Evolutionary conservation across 2,797 vertebrate genomes (phyloP), one percentile per base, ranked within the genome.

Genomic region (Okamejei kenojei): DNA sequence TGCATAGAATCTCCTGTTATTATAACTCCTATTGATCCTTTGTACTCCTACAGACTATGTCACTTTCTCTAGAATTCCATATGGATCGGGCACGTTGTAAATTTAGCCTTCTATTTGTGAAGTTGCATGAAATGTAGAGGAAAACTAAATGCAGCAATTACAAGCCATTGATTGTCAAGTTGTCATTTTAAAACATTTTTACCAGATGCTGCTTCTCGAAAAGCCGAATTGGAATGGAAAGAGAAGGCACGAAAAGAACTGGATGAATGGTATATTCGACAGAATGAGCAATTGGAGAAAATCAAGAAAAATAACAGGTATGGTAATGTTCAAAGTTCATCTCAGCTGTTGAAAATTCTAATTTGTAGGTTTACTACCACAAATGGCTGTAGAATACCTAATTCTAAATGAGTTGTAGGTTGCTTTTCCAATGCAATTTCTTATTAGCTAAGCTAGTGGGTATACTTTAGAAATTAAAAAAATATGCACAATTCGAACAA

Each of bases 281-380:
- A 99, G 96, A 98, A 95, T 0, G 99, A 99, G 94, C 98, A 99
- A 95, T 97, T 99, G 95, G 98, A 99, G 96, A 99, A 99, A 95
- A 99, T 99, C 95, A 98, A 98, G 95, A 97, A 96, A 95, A 99
- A 98, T 95, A 99, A 99, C 96, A 97, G 98, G 99, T 99, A 95
- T 68, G 93, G 93, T 9, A 32, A 63, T 86, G 61, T 7, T 86
- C 1, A 1, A 77, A 77, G 29, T 77, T n/a, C 23, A 32, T n/a
- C 17, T 26, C 10, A 2, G 1, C 54, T 13, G 4, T 82, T 54
- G 78, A 45, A 82, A 84, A 58, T 61, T 10, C 3, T 0, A 63
- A 54, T 23, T 10, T 15, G 2, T 35, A 17, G 15, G 15, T 5
- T 35, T 79, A 3, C 32, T 29, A 10, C 68, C 35, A 8, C 35